Percentiles rank a stretch among this genome's conserved stretches.
These are phyloP conservation scores for Poecilobothrus nobilitatus DNA, from an alignment of 2,888 invertebrate species.

Conservation along the genomic window DNA sequence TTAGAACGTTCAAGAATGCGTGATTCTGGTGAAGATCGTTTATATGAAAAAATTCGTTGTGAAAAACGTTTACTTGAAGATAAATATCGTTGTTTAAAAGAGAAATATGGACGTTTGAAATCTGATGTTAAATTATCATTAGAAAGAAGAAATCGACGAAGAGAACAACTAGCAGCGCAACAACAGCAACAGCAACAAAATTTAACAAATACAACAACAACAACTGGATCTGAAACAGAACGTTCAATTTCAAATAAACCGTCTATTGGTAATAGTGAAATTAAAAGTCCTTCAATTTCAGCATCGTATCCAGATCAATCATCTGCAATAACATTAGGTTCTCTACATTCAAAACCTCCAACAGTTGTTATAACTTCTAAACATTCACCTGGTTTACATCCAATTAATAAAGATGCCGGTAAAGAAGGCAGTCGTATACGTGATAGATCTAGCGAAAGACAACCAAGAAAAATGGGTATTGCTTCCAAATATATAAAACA, in stretches of 20 bases:
- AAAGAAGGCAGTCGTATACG: constrained; percentile 20
- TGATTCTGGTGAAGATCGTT: constrained; percentile 43
- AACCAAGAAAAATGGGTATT: constrained; percentile 32
- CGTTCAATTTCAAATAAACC: constrained; percentile 64
- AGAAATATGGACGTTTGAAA: constrained; percentile 71
- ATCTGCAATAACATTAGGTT: constrained; percentile 16
- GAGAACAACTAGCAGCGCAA: constrained; percentile 48
- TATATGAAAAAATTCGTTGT: constrained; percentile 58
- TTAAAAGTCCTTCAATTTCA: constrained; percentile 35
- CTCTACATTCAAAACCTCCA: constrained; percentile 29
- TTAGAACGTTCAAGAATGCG: constrained; percentile 43
- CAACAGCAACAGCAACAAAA: constrained; percentile 28
- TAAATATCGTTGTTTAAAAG: constrained; percentile 71
- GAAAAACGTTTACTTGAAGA: constrained; percentile 65
- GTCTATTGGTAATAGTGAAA: constrained; percentile 45
- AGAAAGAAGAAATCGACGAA: constrained; percentile 61
- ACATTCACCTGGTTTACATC: constrained; percentile 15
- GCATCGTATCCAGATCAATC: constrained; percentile 28
- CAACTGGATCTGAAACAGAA: constrained; percentile 72
- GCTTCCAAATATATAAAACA: constrained; percentile 41
- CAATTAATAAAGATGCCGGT: not conserved
- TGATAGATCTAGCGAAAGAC: constrained; percentile 28
- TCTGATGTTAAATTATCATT: constrained; percentile 70
- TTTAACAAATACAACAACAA: constrained; percentile 37
- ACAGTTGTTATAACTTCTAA: not conserved